phyloP scores from a whole-genome alignment of 2,797 vertebrate species.

The Mycteria americana region DNA sequence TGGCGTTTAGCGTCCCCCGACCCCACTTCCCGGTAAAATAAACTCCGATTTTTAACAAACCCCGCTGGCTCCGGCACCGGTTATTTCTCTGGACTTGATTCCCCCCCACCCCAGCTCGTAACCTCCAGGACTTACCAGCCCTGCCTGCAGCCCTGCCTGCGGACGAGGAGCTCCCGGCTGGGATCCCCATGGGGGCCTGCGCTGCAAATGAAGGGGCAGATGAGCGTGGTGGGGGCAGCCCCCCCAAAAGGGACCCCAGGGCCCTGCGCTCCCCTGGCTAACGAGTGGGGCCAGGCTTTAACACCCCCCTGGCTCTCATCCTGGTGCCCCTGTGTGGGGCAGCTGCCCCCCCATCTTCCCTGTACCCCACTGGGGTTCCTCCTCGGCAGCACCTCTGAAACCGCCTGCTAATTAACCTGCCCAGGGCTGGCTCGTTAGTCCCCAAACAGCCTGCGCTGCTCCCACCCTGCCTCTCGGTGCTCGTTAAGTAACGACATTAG shows the following conservation, averaged over 20 bases:
- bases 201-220: not conserved
- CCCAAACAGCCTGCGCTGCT: not conserved
- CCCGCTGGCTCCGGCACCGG: not conserved
- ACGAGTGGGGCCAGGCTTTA: not conserved
- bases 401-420: not conserved
- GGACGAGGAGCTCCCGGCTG: fast-evolving
- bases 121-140: not conserved
- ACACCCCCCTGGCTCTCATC: not conserved
- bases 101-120: fast-evolving
- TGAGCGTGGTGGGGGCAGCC: not conserved
- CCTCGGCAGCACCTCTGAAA: not conserved
- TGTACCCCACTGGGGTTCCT: fast-evolving
- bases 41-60: slow-evolving; percentile 4
- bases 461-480: not conserved
- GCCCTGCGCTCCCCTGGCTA: too few relatives aligned
- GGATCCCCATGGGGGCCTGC: not conserved
- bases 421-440: not conserved
- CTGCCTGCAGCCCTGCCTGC: not conserved
- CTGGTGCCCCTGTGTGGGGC: not conserved
- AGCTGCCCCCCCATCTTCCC: not conserved
- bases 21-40: slow-evolving; percentile 1
- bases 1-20: not conserved
- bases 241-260: not conserved
- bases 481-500: not conserved
- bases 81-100: not conserved